Base-by-base conservation (phyloP, 64 coral and sea anemone genomes). In the Actinia equina region DNA sequence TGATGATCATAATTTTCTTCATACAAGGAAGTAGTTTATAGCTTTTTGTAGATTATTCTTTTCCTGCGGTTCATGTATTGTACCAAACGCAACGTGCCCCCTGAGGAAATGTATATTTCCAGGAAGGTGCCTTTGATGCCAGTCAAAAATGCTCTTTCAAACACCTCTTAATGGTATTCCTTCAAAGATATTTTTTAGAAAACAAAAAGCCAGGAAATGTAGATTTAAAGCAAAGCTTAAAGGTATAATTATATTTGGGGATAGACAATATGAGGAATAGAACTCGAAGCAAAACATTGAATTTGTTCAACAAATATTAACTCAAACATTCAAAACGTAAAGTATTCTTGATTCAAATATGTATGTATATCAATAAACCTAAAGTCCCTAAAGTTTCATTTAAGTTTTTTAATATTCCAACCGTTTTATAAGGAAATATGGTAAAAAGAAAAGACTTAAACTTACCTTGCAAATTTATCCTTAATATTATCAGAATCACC, bases 391-490 rank as follows among this genome's bases (percentile, higher is more conserved):
- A 65, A 65, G 9, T 37, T 74, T 26, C 25, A 74, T 5, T 3
- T 11, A 42, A 74, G 27, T 74, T 6, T 10, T 10, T 74, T 30
- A 23, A 22, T 69, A 22, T 69, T n/a, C 22, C 20, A 69, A 20
- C 19, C 19, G 20, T 69, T 10, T 69, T 9, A 69, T 25, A 41
- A 15, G 69, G 10, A 27, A 27, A 23, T 65, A 65, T 65, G 62
- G 62, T 65, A 41, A 41, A 30, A 74, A 0, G 62, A 8, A 22
- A 23, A 23, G 19, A 37, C n/a, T 8, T 12, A 11, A 1, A 71
- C 82, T 54, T 91, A 91, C 89, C 89, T 86, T 25, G 89, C 89
- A 52, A 91, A 91, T 79, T 91, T 91, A 23, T 91, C 89, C 44
- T 91, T 91, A 43, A 86, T 86, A 52, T 80, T 86, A 26, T 91